phyloP scores from a whole-genome alignment of 2,797 vertebrate species.

The Microctenopoma steveboyesi region DNA sequence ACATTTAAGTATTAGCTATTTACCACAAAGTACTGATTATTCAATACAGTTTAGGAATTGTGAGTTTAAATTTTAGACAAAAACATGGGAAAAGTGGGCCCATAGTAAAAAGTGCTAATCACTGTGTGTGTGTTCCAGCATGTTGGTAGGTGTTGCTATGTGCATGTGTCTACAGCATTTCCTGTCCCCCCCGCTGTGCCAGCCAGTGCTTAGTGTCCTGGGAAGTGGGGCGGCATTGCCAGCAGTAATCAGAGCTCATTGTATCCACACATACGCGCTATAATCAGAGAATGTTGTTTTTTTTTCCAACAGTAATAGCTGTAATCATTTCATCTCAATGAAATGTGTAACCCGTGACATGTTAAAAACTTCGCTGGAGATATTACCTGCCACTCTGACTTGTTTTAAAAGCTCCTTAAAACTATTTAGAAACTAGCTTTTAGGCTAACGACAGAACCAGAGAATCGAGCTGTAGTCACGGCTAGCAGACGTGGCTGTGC shows the following conservation, averaged over 20 bases:
- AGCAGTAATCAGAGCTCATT: conserved; percentile 76
- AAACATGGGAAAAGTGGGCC: conserved; percentile 2
- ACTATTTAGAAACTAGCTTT: conserved; percentile 38
- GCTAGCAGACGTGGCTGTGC: not conserved
- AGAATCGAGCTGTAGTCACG: conserved; percentile 4
- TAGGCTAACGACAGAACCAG: not conserved
- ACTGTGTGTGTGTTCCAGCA: conserved; percentile 31
- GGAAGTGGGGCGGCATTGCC: conserved; percentile 58
- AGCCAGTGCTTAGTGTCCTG: conserved; percentile 59
- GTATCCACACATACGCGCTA: conserved; percentile 62
- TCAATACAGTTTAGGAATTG: conserved; percentile 4
- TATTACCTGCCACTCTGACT: conserved; percentile 41
- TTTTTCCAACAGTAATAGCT: conserved; percentile 51
- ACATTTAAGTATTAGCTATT: conserved; percentile 1
- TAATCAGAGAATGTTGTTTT: conserved; percentile 59
- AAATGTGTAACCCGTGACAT: conserved; percentile 46
- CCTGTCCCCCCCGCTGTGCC: conserved; percentile 52
- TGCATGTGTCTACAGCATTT: conserved; percentile 26
- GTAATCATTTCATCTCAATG: conserved; percentile 65
- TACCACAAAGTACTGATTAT: not conserved
- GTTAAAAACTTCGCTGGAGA: conserved; percentile 26
- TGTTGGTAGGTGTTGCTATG: conserved; percentile 17
- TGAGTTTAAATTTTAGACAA: not conserved
- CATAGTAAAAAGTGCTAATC: conserved; percentile 38
- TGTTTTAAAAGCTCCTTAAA: conserved; percentile 43